phyloP scores from a whole-genome alignment of 2,888 invertebrate species.

The Sycophila texana region DNA sequence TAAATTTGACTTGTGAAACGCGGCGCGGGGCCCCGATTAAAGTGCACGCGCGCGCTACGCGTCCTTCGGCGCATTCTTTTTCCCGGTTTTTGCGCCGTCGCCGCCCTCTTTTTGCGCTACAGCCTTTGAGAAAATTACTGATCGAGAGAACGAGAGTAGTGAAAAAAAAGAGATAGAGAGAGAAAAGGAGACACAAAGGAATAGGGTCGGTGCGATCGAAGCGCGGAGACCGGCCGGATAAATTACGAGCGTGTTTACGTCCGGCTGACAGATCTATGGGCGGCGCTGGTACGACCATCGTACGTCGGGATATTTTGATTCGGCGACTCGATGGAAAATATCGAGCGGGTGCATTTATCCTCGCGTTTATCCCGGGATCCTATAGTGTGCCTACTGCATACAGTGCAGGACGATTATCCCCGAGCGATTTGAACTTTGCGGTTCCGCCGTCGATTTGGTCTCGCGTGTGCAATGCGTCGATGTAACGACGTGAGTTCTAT shows the following conservation, averaged over 20 bases:
- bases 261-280: slow-evolving; percentile 36
- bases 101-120: slow-evolving; percentile 1
- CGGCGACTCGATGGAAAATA: not conserved
- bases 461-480: not conserved
- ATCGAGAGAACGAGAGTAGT: too few relatives aligned
- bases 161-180: too few relatives aligned
- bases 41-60: not conserved
- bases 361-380: too few relatives aligned
- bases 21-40: slow-evolving; percentile 1
- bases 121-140: slow-evolving; percentile 29
- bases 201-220: slow-evolving; percentile 11
- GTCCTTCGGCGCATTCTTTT: slow-evolving; percentile 45
- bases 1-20: slow-evolving; percentile 56
- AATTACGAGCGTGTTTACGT: slow-evolving; percentile 61
- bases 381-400: not conserved
- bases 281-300: not conserved
- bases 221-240: slow-evolving; percentile 49
- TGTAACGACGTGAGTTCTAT: not conserved
- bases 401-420: not conserved
- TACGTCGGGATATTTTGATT: slow-evolving; percentile 20
- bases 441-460: not conserved
- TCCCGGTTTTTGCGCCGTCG: not conserved
- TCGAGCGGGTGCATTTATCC: slow-evolving; percentile 16
- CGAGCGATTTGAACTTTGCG: slow-evolving; percentile 31
- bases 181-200: slow-evolving; percentile 15